Percentiles rank a stretch among this genome's conserved stretches.
Evolutionary conservation across 2,888 invertebrate genomes (phyloP).

Genomic region (Loripinus fragilis): DNA sequence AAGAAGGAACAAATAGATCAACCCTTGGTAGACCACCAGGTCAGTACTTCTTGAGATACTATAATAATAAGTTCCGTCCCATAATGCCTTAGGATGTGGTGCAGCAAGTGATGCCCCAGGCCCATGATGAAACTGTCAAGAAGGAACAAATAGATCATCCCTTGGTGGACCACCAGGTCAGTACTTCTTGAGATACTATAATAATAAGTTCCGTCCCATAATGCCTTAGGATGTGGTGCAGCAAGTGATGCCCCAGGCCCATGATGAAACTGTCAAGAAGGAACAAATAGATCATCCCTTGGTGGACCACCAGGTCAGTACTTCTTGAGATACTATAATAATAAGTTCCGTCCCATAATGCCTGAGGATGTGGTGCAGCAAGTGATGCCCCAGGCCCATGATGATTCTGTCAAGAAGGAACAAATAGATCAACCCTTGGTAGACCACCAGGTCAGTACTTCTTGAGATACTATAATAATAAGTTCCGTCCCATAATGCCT

Average conservation of each 20-base stretch:
- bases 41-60: not conserved
- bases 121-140: conserved; percentile 2
- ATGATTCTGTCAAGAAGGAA: conserved; percentile 12
- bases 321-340: not conserved
- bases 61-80: conserved; percentile 6
- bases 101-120: not conserved
- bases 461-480: not conserved
- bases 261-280: conserved; percentile 10
- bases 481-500: conserved; percentile 4
- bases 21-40: not conserved
- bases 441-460: not conserved
- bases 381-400: not conserved
- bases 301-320: not conserved
- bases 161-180: not conserved
- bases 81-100: not conserved
- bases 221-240: conserved; percentile 1
- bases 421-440: conserved; percentile 2
- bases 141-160: conserved; percentile 16
- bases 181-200: not conserved
- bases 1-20: conserved; percentile 18
- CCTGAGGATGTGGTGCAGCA: not conserved
- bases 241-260: not conserved
- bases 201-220: conserved; percentile 5
- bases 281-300: conserved; percentile 13
- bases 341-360: conserved; percentile 11